A percentile compares a stretch with the other conserved stretches of the same genome.
phyloP scores from a whole-genome alignment of 2,888 invertebrate species.

The Phyllotreta striolata region DNA sequence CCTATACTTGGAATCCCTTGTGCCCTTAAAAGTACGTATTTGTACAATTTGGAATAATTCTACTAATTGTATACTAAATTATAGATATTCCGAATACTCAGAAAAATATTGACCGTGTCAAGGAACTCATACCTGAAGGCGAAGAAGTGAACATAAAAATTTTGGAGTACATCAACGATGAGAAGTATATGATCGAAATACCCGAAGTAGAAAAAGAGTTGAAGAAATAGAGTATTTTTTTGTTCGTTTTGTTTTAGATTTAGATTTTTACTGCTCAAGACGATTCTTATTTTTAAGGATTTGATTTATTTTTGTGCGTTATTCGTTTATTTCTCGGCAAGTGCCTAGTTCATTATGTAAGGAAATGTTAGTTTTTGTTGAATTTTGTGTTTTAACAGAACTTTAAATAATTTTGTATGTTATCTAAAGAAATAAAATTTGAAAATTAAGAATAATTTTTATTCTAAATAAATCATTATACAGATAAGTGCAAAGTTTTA shows the following conservation, averaged over 20 bases:
- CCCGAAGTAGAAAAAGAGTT: constrained; percentile 43
- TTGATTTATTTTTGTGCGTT: no score
- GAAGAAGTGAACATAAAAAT: constrained; percentile 41
- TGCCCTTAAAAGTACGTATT: constrained; percentile 45
- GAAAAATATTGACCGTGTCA: constrained; percentile 34
- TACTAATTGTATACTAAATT: constrained; percentile 21
- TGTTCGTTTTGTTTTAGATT: background rate
- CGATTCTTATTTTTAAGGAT: no score
- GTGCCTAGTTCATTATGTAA: no score
- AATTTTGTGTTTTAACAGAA: no score
- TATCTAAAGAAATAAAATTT: no score
- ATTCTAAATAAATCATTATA: no score
- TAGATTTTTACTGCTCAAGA: background rate
- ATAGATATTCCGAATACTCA: constrained; percentile 41
- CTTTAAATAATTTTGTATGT: no score
- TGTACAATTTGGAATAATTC: constrained; percentile 21
- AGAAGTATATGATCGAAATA: constrained; percentile 45
- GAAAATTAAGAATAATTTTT: no score
- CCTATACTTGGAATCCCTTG: constrained; percentile 48
- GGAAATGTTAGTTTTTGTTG: no score
- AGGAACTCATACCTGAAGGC: constrained; percentile 40
- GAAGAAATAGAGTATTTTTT: constrained; percentile 36
- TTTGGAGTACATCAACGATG: constrained; percentile 26
- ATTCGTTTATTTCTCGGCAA: no score
- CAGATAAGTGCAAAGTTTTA: no score